Conservation (phyloP, 1,140 invertebrate genomes). For the Lasioglossum albipes region DNA sequence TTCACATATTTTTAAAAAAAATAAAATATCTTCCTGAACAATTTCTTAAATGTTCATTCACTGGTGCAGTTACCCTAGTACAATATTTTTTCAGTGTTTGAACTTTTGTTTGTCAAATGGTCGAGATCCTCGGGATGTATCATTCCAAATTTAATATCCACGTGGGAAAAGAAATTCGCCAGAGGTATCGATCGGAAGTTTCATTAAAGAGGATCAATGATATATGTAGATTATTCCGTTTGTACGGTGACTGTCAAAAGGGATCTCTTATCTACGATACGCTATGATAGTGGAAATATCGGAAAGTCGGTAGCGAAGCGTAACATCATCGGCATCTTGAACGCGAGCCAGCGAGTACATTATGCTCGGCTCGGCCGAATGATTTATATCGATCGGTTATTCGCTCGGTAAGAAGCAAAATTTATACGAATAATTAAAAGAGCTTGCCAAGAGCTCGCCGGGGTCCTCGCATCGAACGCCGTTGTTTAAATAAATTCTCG, state of each 20-base stretch:
- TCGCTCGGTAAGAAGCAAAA: neutral
- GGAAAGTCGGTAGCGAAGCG: neutral
- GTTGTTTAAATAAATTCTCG: too few relatives aligned
- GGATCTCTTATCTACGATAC: slow-evolving; percentile 3
- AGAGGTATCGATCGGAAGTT: neutral
- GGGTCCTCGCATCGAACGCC: too few relatives aligned
- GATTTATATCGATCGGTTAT: slow-evolving; percentile 6
- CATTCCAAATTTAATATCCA: too few relatives aligned
- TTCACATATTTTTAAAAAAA: too few relatives aligned
- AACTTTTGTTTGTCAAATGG: too few relatives aligned
- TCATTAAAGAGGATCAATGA: neutral
- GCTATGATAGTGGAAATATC: neutral
- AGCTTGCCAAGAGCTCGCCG: too few relatives aligned
- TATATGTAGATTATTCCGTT: neutral
- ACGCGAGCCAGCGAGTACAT: slow-evolving; percentile 25
- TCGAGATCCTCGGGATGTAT: too few relatives aligned
- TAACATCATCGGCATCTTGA: slow-evolving; percentile 31
- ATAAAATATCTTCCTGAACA: too few relatives aligned
- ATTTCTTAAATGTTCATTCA: too few relatives aligned
- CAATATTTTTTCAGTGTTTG: too few relatives aligned
- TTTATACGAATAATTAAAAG: slow-evolving; percentile 6
- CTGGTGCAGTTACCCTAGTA: too few relatives aligned
- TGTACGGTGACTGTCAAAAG: neutral
- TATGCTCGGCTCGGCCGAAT: slow-evolving; percentile 10
- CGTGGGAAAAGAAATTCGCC: too few relatives aligned